Evolutionary conservation across 2,888 invertebrate genomes (phyloP).

Genomic region (Periphyllus acericola): DNA sequence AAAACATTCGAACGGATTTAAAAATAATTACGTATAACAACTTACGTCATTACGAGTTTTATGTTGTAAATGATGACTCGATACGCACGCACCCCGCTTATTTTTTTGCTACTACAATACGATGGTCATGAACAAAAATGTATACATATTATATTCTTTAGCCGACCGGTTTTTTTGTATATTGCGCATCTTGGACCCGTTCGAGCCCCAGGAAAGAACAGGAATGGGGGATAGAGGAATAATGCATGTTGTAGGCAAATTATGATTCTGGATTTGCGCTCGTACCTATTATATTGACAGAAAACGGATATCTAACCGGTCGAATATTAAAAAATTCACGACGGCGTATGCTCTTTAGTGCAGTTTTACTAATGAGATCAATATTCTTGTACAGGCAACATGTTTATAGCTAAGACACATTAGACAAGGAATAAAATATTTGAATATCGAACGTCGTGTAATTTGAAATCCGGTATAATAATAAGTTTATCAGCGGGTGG

Average conservation of each 20-base stretch:
- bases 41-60: neutral
- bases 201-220: constrained; percentile 47
- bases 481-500: too few species aligned
- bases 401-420: too few species aligned
- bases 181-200: constrained; percentile 49
- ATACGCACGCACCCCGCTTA: neutral
- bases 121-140: too few species aligned
- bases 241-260: neutral
- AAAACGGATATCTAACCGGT: too few species aligned
- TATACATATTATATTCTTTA: neutral
- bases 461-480: too few species aligned
- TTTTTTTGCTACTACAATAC: neutral
- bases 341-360: too few species aligned
- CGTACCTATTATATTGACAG: too few species aligned
- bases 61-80: neutral
- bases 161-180: constrained; percentile 44
- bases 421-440: too few species aligned
- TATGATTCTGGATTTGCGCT: neutral
- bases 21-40: neutral
- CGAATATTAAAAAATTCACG: too few species aligned
- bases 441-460: too few species aligned
- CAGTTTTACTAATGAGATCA: too few species aligned
- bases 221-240: neutral
- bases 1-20: neutral
- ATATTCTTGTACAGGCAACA: too few species aligned